These are phyloP conservation scores for Drosophila parvula DNA, from an alignment of 1,140 invertebrate species.

Conservation along the genomic window DNA sequence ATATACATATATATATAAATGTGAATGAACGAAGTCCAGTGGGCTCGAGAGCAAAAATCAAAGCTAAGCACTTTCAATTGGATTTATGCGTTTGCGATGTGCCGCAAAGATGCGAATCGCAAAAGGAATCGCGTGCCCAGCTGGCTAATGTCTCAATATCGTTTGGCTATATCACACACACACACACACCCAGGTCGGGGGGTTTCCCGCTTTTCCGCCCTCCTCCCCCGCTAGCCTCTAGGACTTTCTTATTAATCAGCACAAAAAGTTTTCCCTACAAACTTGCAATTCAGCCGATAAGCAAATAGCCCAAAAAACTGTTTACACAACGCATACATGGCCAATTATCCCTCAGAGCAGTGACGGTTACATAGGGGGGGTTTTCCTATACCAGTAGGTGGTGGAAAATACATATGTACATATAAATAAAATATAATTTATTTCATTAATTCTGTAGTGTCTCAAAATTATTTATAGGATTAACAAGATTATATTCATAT, in stretches of 20 bases:
- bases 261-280: slow-evolving; percentile 70
- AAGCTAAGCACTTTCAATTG: slow-evolving; percentile 82
- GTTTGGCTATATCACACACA: neutral
- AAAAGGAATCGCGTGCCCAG: slow-evolving; percentile 37
- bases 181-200: neutral
- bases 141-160: slow-evolving; percentile 74
- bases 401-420: neutral
- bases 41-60: slow-evolving; percentile 70
- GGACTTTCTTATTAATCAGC: slow-evolving; percentile 79
- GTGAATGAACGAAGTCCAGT: slow-evolving; percentile 5
- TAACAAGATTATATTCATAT: neutral
- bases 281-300: slow-evolving; percentile 77
- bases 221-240: too few relatives aligned
- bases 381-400: too few relatives aligned
- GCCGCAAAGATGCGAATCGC: slow-evolving; percentile 42
- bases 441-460: too few relatives aligned
- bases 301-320: slow-evolving; percentile 78
- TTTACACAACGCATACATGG: slow-evolving; percentile 60
- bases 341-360: slow-evolving; percentile 31
- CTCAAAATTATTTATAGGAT: neutral
- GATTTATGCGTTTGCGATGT: slow-evolving; percentile 83
- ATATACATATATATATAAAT: slow-evolving; percentile 1
- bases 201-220: neutral
- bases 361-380: neutral
- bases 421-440: neutral